These are phyloP conservation scores for Oscheius myriophilus DNA, from an alignment of 2,888 invertebrate species.

Conservation along the genomic window DNA sequence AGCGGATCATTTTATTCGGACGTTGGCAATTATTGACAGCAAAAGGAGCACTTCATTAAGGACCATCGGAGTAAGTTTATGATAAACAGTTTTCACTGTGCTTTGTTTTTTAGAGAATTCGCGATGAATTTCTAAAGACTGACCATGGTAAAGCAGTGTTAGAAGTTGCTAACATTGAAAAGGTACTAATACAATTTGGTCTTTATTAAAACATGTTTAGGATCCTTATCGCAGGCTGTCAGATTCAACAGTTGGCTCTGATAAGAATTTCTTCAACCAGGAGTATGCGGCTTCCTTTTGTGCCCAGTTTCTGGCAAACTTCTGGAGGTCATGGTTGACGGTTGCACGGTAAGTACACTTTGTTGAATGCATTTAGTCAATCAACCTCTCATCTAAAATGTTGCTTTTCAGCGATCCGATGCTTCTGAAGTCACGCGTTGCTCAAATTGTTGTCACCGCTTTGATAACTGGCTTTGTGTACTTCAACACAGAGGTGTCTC, in stretches of 20 bases:
- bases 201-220: neutral
- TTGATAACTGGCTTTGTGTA: constrained; percentile 81
- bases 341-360: constrained; percentile 18
- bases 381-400: no score
- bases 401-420: constrained; percentile 74
- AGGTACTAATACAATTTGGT: constrained; percentile 2
- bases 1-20: constrained; percentile 72
- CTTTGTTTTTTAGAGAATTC: constrained; percentile 51
- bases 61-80: constrained; percentile 43
- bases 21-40: constrained; percentile 61
- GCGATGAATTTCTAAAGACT: constrained; percentile 53
- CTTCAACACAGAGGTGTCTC: constrained; percentile 76
- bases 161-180: constrained; percentile 43
- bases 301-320: constrained; percentile 46
- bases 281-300: constrained; percentile 50
- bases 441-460: constrained; percentile 83
- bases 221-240: neutral
- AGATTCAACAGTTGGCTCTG: constrained; percentile 25
- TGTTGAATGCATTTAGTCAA: no score
- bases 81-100: neutral
- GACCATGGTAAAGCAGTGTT: constrained; percentile 47
- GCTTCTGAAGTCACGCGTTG: constrained; percentile 85
- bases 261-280: constrained; percentile 51
- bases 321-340: constrained; percentile 80
- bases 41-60: constrained; percentile 45